phyloP scores from a whole-genome alignment of 2,888 invertebrate species.

The Oeneis ivallda region DNA sequence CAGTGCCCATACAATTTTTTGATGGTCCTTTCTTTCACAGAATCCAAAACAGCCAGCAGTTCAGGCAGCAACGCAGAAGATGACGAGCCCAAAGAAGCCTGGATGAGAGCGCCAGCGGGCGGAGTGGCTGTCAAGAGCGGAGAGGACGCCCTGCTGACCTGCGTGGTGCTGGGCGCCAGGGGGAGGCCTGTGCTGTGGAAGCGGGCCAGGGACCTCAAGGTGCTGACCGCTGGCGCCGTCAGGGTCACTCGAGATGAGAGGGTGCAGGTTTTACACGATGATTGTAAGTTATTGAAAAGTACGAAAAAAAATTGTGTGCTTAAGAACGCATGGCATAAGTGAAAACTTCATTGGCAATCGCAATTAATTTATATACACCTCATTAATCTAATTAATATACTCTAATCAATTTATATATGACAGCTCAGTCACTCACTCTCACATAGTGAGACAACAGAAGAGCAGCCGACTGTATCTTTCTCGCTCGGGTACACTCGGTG shows the following conservation, averaged over 20 bases:
- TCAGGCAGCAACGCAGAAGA: slow-evolving; percentile 62
- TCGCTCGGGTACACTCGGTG: no score
- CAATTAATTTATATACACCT: no score
- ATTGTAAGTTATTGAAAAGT: no score
- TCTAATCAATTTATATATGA: no score
- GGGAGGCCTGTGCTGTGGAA: slow-evolving; percentile 90
- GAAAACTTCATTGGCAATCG: no score
- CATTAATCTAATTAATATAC: no score
- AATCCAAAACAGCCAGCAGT: slow-evolving; percentile 47
- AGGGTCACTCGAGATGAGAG: slow-evolving; percentile 88
- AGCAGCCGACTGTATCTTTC: no score
- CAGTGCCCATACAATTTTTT: no score
- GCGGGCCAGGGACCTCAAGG: slow-evolving; percentile 84
- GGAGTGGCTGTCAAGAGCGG: slow-evolving; percentile 77
- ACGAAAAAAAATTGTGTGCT: no score
- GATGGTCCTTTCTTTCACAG: slow-evolving; percentile 49
- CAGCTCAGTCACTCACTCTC: no score
- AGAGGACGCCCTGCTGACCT: slow-evolving; percentile 90
- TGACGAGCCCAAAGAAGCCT: slow-evolving; percentile 60
- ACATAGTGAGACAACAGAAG: no score
- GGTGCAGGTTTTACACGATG: slow-evolving; percentile 88
- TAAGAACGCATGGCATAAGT: no score
- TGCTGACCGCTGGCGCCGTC: slow-evolving; percentile 88
- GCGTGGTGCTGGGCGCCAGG: slow-evolving; percentile 87
- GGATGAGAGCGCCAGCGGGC: slow-evolving; percentile 68